Evolutionary conservation across 2,888 invertebrate genomes (phyloP).

Genomic region (Tetrapedia diversipes): DNA sequence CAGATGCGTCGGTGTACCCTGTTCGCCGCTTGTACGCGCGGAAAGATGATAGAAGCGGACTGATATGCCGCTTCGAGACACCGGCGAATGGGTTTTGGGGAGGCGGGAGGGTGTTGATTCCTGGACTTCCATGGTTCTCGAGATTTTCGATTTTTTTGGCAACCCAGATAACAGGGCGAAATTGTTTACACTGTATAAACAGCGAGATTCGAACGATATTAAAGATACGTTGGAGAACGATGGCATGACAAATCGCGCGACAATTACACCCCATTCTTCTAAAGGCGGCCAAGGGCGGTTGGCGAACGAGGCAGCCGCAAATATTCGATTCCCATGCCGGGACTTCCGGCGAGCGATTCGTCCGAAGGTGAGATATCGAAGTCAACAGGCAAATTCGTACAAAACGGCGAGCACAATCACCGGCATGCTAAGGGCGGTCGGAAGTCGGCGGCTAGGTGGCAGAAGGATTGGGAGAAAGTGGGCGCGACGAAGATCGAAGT

Average conservation of each 20-base stretch:
- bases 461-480: conserved; percentile 52
- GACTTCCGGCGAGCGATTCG: conserved; percentile 25
- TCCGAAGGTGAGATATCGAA: conserved; percentile 53
- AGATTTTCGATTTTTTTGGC: not conserved
- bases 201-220: no score
- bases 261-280: no score
- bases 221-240: not conserved
- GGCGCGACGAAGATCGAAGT: conserved; percentile 28
- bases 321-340: conserved; percentile 19
- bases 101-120: no score
- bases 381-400: conserved; percentile 67
- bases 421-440: conserved; percentile 56
- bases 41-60: conserved; percentile 38
- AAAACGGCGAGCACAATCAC: conserved; percentile 60
- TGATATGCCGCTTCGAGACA: conserved; percentile 28
- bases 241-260: not conserved
- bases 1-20: conserved; percentile 1
- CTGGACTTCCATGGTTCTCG: no score
- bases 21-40: conserved; percentile 2
- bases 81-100: not conserved
- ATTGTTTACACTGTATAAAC: no score
- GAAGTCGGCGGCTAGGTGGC: conserved; percentile 59
- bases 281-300: not conserved
- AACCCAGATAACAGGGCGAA: no score
- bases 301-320: not conserved